These are phyloP conservation scores for Panzeria rudis DNA, from an alignment of 2,888 invertebrate genomes.

Conservation along the genomic window DNA sequence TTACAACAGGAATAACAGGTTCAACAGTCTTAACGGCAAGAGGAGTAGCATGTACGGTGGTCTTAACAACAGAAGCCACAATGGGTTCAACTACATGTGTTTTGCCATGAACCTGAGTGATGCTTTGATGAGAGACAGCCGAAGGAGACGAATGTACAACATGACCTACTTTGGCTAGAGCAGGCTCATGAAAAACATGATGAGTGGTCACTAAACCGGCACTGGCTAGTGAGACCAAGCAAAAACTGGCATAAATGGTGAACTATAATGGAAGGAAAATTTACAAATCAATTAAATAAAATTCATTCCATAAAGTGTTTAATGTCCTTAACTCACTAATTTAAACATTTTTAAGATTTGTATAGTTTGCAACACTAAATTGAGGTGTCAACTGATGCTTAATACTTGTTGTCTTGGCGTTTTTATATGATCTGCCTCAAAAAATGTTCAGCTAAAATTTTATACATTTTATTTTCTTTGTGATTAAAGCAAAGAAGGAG, in stretches of 20 bases:
- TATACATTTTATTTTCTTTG: background rate
- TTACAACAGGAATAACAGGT: conserved; percentile 73
- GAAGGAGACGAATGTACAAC: conserved; percentile 76
- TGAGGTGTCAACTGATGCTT: conserved; percentile 34
- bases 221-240: conserved; percentile 75
- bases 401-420: background rate
- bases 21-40: conserved; percentile 72
- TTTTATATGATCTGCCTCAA: conserved; percentile 8
- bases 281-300: conserved; percentile 71
- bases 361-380: conserved; percentile 37
- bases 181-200: conserved; percentile 79
- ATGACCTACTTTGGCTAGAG: conserved; percentile 79
- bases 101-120: conserved; percentile 84
- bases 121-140: conserved; percentile 86
- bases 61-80: conserved; percentile 78
- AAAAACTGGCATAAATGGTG: conserved; percentile 68
- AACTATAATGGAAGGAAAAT: conserved; percentile 73
- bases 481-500: conserved; percentile 11
- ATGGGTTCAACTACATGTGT: conserved; percentile 80
- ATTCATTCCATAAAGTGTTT: background rate
- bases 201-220: conserved; percentile 78
- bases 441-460: background rate
- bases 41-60: conserved; percentile 74
- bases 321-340: conserved; percentile 62
- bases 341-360: conserved; percentile 66